These are phyloP conservation scores for Jaculus jaculus DNA, from an alignment of 2,113 vertebrate species.

Conservation along the genomic window DNA sequence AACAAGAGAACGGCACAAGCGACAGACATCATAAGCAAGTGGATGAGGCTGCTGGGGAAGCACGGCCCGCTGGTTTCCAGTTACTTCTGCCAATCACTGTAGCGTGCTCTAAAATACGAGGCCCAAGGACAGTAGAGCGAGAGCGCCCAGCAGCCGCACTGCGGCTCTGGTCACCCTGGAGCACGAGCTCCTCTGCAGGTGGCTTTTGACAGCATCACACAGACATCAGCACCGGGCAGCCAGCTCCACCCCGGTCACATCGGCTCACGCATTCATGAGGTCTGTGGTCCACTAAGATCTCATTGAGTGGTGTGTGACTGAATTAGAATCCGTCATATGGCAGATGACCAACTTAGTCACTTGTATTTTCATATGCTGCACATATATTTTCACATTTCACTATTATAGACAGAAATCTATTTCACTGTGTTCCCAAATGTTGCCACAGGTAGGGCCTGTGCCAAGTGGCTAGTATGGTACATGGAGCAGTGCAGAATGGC, in stretches of 20 bases:
- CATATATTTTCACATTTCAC: no score
- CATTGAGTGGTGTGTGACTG: neutral
- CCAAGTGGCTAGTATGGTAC: neutral
- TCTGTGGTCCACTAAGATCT: neutral
- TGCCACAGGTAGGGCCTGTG: neutral
- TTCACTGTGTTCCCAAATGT: neutral
- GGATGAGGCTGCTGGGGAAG: neutral
- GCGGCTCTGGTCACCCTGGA: neutral
- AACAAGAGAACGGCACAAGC: no score
- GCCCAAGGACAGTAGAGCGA: neutral
- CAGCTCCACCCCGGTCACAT: neutral
- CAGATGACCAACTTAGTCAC: neutral
- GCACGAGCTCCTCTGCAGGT: neutral
- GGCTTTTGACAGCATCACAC: neutral
- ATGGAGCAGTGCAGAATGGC: neutral
- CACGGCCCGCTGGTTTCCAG: accelerated
- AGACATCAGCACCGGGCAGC: neutral
- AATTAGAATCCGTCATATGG: neutral
- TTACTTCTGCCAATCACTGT: neutral
- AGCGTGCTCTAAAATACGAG: neutral
- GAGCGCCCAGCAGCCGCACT: no score
- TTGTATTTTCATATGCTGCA: neutral
- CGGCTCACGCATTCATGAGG: neutral
- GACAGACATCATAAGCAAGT: no score
- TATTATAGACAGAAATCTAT: neutral